These are phyloP conservation scores for Drosophila prolongata DNA, from an alignment of 2,888 invertebrate genomes.

Conservation along the genomic window DNA sequence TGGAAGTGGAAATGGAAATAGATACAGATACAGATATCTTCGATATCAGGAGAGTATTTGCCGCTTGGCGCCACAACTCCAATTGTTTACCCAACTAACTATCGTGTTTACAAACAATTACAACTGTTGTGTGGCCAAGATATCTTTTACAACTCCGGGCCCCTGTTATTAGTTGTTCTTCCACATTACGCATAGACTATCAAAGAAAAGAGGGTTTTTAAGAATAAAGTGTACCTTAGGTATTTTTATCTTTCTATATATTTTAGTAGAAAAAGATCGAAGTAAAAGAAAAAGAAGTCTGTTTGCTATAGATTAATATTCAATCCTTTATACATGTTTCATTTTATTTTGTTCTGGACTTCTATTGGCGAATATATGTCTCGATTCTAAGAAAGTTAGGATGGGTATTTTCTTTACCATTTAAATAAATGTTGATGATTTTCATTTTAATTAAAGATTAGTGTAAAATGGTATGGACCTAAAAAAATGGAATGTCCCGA, in stretches of 20 bases:
- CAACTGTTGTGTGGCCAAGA: conserved; percentile 68
- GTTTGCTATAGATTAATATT: too few species aligned
- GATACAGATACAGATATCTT: conserved; percentile 51
- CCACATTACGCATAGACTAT: conserved; percentile 13
- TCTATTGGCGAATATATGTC: too few species aligned
- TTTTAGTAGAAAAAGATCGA: too few species aligned
- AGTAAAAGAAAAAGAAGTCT: too few species aligned
- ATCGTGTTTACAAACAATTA: conserved; percentile 78
- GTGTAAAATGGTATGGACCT: too few species aligned
- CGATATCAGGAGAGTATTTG: conserved; percentile 66
- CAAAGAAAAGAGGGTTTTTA: background rate
- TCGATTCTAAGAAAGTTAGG: too few species aligned
- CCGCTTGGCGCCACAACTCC: conserved; percentile 76
- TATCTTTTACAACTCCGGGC: conserved; percentile 20
- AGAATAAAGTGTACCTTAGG: background rate
- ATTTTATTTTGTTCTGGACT: too few species aligned
- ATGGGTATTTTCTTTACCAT: too few species aligned
- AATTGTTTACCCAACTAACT: conserved; percentile 67
- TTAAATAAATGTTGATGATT: too few species aligned
- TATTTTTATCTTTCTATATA: background rate
- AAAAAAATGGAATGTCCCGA: too few species aligned
- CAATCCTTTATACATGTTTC: too few species aligned
- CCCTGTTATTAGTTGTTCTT: conserved; percentile 19
- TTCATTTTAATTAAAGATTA: too few species aligned
- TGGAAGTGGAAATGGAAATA: conserved; percentile 48